Evolutionary conservation across 2,113 vertebrate species (phyloP), one percentile per base, ranked within the genome.

Genomic region (Aldabrachelys gigantea): DNA sequence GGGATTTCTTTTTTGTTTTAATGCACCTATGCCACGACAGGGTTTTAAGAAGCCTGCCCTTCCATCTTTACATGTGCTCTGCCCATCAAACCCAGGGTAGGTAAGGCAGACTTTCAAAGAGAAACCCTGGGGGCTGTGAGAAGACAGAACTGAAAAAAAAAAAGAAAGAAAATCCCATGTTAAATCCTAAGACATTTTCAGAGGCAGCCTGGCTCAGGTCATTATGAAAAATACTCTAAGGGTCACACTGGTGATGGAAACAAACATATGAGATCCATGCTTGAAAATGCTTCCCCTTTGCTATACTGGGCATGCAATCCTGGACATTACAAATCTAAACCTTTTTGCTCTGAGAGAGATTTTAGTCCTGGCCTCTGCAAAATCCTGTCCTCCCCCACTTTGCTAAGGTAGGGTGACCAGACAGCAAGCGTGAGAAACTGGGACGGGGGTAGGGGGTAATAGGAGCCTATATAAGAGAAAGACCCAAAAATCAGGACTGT

Each of bases 181-280:
- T 49, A 80, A 31, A 41, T 16, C 41, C 76, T 0, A 35, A 22
- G 1, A 2, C n/a, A 3, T 27, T 10, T 3, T 0, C 9, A 35
- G 80, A 87, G 65, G 41, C 93, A 87, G 57, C 57, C 4, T 1
- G 1, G 1, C 2, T 78, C 41, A 22, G 22, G 10, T 44, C 22
- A 29, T 47, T 47, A 29, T 4, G 31, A 29, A 22, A 25, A 59
- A 24, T 65, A 24, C 81, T 56, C 38, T 2, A 6, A 19, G 24
- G 79, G 12, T 27, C 82, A 12, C 8, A 0, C 12, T 29, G 41
- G 5, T 0, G 29, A 11, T 10, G 47, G 31, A 50, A 92, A 53
- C 25, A n/a, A 52, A 1, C 13, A 0, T 57, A 21, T 14, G 0
- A 0, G 1, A 24, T 1, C 35, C 6, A 21, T 6, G 1, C 0